phyloP scores from a whole-genome alignment of 1,140 invertebrate species.

The Melipona quadrifasciata region DNA sequence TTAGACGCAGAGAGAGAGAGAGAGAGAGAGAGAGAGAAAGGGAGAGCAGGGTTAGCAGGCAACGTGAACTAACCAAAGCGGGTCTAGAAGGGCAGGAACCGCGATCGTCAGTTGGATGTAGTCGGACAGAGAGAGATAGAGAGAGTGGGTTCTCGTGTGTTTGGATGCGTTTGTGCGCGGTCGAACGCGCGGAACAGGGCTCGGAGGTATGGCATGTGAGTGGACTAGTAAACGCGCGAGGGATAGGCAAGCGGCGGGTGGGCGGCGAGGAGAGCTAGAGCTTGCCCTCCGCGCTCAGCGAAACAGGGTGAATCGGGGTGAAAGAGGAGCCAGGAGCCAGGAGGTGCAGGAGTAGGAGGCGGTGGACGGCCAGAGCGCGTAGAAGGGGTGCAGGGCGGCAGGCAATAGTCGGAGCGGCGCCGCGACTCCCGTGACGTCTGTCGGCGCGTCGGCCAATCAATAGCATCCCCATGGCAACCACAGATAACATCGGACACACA shows the following conservation, averaged over 20 bases:
- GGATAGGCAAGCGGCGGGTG: background rate
- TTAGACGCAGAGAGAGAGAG: background rate
- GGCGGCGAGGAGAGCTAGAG: background rate
- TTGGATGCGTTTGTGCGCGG: constrained; percentile 28
- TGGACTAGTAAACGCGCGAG: constrained; percentile 36
- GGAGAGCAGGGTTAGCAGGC: background rate
- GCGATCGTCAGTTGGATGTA: constrained; percentile 11
- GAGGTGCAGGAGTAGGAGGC: constrained; percentile 14
- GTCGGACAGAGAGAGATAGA: background rate
- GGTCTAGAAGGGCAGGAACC: background rate
- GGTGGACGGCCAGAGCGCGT: constrained; percentile 44
- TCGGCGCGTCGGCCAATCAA: constrained; percentile 82
- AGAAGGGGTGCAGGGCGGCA: constrained; percentile 55
- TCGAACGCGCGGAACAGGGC: constrained; percentile 42
- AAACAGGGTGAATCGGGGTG: constrained; percentile 46
- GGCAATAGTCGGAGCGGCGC: constrained; percentile 81
- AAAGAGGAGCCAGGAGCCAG: constrained; percentile 23
- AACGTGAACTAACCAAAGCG: background rate
- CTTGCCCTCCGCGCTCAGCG: constrained; percentile 15
- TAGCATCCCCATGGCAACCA: constrained; percentile 83
- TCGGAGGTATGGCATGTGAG: background rate
- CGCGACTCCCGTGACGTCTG: constrained; percentile 82
- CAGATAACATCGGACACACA: constrained; percentile 82
- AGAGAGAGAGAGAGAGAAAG: background rate
- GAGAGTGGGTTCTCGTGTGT: constrained; percentile 33